A percentile compares a stretch with the other conserved stretches of the same genome.
Conservation (phyloP, 2,797 vertebrate species). For the Hirundo rustica region DNA sequence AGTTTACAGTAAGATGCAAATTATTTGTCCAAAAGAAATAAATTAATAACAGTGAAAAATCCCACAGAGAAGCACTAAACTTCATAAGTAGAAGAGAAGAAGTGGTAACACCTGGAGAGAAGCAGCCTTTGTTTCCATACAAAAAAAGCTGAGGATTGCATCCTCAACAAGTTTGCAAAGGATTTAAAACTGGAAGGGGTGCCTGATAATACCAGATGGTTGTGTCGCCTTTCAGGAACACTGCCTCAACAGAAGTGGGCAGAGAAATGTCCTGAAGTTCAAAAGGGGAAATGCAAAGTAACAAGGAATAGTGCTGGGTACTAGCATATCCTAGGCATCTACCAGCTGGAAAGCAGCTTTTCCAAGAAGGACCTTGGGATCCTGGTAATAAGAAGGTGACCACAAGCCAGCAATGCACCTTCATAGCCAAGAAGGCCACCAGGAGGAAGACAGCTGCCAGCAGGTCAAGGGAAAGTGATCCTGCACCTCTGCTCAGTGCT, state of each 20-base stretch:
- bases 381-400: background rate
- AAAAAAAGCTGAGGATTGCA: background rate
- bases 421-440: background rate
- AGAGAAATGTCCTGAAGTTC: background rate
- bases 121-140: background rate
- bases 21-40: background rate
- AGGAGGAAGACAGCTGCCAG: background rate
- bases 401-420: background rate
- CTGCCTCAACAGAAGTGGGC: background rate
- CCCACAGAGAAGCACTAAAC: background rate
- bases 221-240: background rate
- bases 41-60: background rate
- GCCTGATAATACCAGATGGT: background rate
- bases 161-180: background rate
- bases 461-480: background rate
- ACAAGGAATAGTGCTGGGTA: background rate
- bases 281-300: background rate
- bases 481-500: background rate
- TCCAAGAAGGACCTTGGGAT: background rate
- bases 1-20: background rate
- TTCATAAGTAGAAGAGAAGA: background rate
- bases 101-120: background rate
- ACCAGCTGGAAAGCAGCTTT: constrained; percentile 4
- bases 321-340: background rate
- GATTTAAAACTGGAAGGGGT: background rate